Conservation (phyloP, 2,888 invertebrate species). For the Drymonia ruficornis region DNA sequence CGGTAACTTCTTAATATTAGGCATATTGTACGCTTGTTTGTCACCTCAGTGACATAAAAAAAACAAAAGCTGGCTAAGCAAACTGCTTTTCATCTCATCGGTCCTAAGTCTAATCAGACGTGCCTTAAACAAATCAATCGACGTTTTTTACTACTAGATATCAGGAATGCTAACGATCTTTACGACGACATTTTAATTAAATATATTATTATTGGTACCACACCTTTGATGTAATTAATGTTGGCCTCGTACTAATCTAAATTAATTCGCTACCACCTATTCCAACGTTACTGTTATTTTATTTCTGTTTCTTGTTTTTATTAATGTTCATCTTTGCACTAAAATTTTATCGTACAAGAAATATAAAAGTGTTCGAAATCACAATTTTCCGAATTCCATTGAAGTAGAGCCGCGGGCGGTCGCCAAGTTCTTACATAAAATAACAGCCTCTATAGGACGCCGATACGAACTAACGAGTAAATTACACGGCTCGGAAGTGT, state of each 20-base stretch:
- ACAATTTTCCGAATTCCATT: conserved; percentile 54
- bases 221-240: too few relatives aligned
- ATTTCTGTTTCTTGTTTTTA: conserved; percentile 10
- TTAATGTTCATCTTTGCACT: conserved; percentile 19
- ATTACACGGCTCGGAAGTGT: conserved; percentile 70
- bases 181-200: too few relatives aligned
- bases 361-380: conserved; percentile 44
- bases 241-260: not conserved
- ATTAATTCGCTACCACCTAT: not conserved
- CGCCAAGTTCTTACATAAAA: conserved; percentile 56
- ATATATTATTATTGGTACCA: too few relatives aligned
- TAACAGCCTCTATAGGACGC: conserved; percentile 56
- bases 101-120: too few relatives aligned
- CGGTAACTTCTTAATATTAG: too few relatives aligned
- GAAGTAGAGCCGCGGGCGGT: conserved; percentile 53
- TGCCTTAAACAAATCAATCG: too few relatives aligned
- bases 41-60: too few relatives aligned
- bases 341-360: conserved; percentile 35
- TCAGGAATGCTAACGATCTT: too few relatives aligned
- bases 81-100: too few relatives aligned
- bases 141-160: too few relatives aligned
- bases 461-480: conserved; percentile 70
- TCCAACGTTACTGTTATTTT: conserved; percentile 9
- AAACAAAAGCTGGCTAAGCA: too few relatives aligned
- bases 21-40: too few relatives aligned